Base-by-base conservation (phyloP, 2,888 invertebrate genomes). In the Ochlodes sylvanus region DNA sequence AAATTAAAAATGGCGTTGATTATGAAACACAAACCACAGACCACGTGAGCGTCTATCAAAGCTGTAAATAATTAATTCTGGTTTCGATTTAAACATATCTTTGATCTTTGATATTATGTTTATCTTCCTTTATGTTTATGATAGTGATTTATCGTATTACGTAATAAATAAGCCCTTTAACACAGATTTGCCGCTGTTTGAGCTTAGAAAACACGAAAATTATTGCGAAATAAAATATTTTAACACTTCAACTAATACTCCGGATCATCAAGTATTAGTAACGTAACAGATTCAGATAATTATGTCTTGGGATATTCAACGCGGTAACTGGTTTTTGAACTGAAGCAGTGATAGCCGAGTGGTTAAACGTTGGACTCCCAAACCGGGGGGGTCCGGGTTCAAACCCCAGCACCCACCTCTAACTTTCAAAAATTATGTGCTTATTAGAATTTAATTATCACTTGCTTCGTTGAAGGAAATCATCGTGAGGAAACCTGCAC, bases 1-100 rank as follows among this genome's bases (percentile, higher is more conserved):
- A 60, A 32, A 60, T 47, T 27, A 63, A 27, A 63, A 55, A 63
- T 63, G 17, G n/a, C 52, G 62, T 4, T 47, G 27, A 32, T 38
- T 60, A 9, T 9, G 44, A n/a, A 60, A 47, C 52, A 41, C 54
- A 14, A 55, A 63, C 52, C 10, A 7, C 10, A 4, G 47, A 50
- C 27, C 38, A 63, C 63, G 54, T 5, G 14, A 7, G 7, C n/a
- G 50, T 50, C 50, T 50, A 50, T 50, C 19, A 19, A 1, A 50
- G 1, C 0, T 50, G 19, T 19, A 50, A 50, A 19, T 19, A 55
- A 55, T 42, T 52, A 38, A 15, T 15, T n/a, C 34, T 38, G 38
- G 2, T 21, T 63, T 52, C 41, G 7, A 21, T 50, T 17, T 21
- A 63, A 41, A 54, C 21, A 52, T 27, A 21, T 54, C 54, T 63